These are phyloP conservation scores for Congeria kusceri DNA, from an alignment of 2,888 invertebrate species.

Conservation along the genomic window DNA sequence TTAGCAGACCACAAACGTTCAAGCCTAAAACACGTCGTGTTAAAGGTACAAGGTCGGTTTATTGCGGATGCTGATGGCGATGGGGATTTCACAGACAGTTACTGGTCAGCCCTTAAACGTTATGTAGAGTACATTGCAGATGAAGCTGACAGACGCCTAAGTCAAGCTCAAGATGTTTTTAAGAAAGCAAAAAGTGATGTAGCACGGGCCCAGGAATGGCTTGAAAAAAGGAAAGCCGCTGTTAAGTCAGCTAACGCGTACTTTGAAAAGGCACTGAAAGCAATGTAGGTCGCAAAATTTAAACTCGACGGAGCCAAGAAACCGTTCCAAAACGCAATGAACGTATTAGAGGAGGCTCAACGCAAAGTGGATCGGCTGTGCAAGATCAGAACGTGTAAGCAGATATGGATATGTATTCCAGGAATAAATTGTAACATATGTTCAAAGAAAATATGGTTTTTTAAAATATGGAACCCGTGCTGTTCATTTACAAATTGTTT, in stretches of 20 bases:
- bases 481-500: slow-evolving; percentile 56
- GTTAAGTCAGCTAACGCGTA: slow-evolving; percentile 31
- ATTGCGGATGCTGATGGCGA: slow-evolving; percentile 34
- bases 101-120: slow-evolving; percentile 45
- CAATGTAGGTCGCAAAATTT: slow-evolving; percentile 43
- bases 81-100: slow-evolving; percentile 51
- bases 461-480: slow-evolving; percentile 48
- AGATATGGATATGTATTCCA: slow-evolving; percentile 59
- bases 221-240: slow-evolving; percentile 43
- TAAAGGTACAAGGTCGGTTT: slow-evolving; percentile 41
- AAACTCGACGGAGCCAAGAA: slow-evolving; percentile 58
- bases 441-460: slow-evolving; percentile 19
- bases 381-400: slow-evolving; percentile 44
- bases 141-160: slow-evolving; percentile 43
- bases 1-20: background rate
- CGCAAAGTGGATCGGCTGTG: slow-evolving; percentile 62
- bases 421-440: slow-evolving; percentile 54
- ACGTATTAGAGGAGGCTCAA: slow-evolving; percentile 47
- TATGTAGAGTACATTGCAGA: slow-evolving; percentile 27
- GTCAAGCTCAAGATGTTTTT: slow-evolving; percentile 37
- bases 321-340: slow-evolving; percentile 52
- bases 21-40: background rate
- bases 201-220: slow-evolving; percentile 48
- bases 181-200: slow-evolving; percentile 39
- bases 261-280: slow-evolving; percentile 54